Percentiles rank a stretch among this genome's conserved stretches.
These are phyloP conservation scores for Eucera pruinosa DNA, from an alignment of 2,888 invertebrate genomes.

Conservation along the genomic window DNA sequence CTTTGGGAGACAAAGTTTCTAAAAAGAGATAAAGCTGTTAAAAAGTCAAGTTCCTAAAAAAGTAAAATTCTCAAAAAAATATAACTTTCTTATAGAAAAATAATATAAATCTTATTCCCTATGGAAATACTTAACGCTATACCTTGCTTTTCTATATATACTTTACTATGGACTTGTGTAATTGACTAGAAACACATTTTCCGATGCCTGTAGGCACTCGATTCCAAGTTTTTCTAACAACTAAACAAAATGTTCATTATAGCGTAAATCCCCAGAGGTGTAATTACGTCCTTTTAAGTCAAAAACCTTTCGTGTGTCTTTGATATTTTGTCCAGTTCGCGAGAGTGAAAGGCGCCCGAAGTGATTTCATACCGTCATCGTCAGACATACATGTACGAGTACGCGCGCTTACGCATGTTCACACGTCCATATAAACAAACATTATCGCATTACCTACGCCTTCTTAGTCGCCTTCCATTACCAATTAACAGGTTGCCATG, in stretches of 20 bases:
- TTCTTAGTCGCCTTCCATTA: conserved; percentile 15
- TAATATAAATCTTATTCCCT: too few species aligned
- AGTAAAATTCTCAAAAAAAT: not conserved
- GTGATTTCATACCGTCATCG: conserved; percentile 28
- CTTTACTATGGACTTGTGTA: not conserved
- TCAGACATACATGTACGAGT: not conserved
- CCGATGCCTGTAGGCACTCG: too few species aligned
- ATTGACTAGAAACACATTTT: not conserved
- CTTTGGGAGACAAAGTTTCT: not conserved
- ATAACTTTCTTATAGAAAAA: too few species aligned
- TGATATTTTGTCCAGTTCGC: conserved; percentile 25
- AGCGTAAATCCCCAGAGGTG: not conserved
- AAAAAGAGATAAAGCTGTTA: too few species aligned
- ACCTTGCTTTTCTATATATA: too few species aligned
- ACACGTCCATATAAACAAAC: conserved; percentile 47
- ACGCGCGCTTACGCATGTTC: conserved; percentile 31
- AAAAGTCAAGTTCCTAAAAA: not conserved
- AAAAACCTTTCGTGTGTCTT: conserved; percentile 4
- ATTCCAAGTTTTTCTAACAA: not conserved
- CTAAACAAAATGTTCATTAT: not conserved
- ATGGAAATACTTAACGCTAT: too few species aligned
- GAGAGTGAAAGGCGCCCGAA: conserved; percentile 47
- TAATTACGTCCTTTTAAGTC: not conserved
- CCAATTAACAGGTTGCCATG: conserved; percentile 17
- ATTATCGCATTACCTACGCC: conserved; percentile 53